These are phyloP conservation scores for Gryon sp. DNA, from an alignment of 1,140 invertebrate species.

Conservation along the genomic window DNA sequence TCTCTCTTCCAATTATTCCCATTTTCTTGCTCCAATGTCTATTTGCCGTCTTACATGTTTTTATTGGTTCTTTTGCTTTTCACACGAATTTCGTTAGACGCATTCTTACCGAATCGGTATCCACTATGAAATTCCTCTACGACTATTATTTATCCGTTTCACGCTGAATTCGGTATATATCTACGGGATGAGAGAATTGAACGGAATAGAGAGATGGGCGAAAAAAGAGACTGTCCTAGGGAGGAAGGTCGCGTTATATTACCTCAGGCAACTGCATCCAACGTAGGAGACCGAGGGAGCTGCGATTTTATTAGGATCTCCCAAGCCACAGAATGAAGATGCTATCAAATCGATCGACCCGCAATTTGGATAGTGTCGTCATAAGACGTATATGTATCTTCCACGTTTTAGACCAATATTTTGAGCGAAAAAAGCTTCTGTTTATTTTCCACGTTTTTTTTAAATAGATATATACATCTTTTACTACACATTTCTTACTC, in stretches of 20 bases:
- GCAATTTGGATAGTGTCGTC: slow-evolving; percentile 71
- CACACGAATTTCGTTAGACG: slow-evolving; percentile 57
- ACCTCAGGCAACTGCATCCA: slow-evolving; percentile 47
- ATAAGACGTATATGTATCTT: slow-evolving; percentile 69
- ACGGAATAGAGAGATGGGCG: slow-evolving; percentile 39
- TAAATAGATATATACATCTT: no score
- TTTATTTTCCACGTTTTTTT: no score
- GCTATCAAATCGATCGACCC: slow-evolving; percentile 70
- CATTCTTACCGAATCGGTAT: slow-evolving; percentile 32
- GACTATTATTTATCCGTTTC: slow-evolving; percentile 66
- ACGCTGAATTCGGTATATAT: slow-evolving; percentile 49
- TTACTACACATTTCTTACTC: no score
- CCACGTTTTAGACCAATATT: slow-evolving; percentile 40
- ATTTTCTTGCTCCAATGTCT: not conserved
- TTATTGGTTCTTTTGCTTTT: slow-evolving; percentile 41
- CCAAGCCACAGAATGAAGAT: slow-evolving; percentile 56
- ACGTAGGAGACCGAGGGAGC: slow-evolving; percentile 32
- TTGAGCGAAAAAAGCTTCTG: not conserved
- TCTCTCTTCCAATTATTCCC: slow-evolving; percentile 14
- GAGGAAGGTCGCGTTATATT: slow-evolving; percentile 57
- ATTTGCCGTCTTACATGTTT: no score
- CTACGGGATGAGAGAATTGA: slow-evolving; percentile 35
- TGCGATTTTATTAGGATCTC: slow-evolving; percentile 70
- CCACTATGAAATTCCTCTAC: slow-evolving; percentile 57
- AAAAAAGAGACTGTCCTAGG: slow-evolving; percentile 40